Conservation (phyloP, 2,888 invertebrate species). For the Melitaea athalia region DNA sequence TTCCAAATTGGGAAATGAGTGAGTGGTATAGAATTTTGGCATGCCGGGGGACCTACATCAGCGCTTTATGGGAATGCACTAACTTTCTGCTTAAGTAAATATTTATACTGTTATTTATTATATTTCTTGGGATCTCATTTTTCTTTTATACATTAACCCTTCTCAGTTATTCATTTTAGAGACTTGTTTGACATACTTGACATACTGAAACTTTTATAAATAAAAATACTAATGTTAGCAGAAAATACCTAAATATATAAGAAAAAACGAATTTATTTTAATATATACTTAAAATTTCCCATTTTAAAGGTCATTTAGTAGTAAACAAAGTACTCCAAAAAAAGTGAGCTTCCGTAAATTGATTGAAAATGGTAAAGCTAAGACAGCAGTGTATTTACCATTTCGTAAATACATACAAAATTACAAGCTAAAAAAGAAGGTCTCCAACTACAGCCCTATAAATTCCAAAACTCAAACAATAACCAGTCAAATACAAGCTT, state of each 20-base stretch:
- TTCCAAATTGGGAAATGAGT: slow-evolving; percentile 76
- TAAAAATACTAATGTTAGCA: no score
- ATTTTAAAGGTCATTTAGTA: slow-evolving; percentile 63
- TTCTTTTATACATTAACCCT: background rate
- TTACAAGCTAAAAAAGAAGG: slow-evolving; percentile 70
- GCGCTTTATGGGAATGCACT: slow-evolving; percentile 44
- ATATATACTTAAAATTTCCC: slow-evolving; percentile 11
- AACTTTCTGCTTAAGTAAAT: slow-evolving; percentile 46
- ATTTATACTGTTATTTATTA: slow-evolving; percentile 28
- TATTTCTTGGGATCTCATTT: slow-evolving; percentile 17
- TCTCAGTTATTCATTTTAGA: background rate
- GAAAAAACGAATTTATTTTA: background rate
- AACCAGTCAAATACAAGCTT: slow-evolving; percentile 59
- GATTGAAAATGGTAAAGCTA: slow-evolving; percentile 72
- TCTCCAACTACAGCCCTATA: slow-evolving; percentile 66
- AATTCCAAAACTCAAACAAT: slow-evolving; percentile 65
- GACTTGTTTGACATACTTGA: no score
- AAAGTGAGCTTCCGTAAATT: slow-evolving; percentile 74
- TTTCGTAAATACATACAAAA: slow-evolving; percentile 80
- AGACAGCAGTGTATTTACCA: slow-evolving; percentile 84
- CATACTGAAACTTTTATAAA: background rate
- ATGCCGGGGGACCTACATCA: slow-evolving; percentile 55
- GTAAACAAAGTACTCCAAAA: slow-evolving; percentile 75
- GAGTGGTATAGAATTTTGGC: slow-evolving; percentile 70
- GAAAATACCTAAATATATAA: no score